phyloP scores from a whole-genome alignment of 2,888 invertebrate genomes.

The Autographa pulchrina region DNA sequence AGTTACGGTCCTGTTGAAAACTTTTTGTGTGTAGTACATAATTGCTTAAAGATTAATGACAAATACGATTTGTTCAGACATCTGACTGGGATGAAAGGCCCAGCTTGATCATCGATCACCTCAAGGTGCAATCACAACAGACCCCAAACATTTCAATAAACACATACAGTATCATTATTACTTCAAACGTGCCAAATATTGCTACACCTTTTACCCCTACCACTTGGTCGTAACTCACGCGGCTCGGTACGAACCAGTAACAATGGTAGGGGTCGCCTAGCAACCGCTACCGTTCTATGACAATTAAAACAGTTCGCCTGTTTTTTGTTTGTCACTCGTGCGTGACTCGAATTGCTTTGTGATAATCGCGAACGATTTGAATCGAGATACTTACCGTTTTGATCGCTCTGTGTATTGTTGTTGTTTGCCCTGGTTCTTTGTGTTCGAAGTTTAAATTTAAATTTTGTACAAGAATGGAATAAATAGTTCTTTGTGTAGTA shows the following conservation, averaged over 20 bases:
- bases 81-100: conserved; percentile 28
- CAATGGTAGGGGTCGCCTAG: conserved; percentile 51
- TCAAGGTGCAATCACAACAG: conserved; percentile 49
- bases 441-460: conserved; percentile 1
- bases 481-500: conserved; percentile 34
- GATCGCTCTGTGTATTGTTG: conserved; percentile 42
- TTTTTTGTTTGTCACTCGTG: conserved; percentile 60
- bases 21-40: not conserved
- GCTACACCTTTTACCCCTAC: conserved; percentile 48
- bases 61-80: conserved; percentile 6
- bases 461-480: conserved; percentile 9
- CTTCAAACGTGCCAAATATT: conserved; percentile 26
- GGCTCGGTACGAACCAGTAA: conserved; percentile 13
- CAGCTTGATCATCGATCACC: conserved; percentile 30
- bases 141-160: conserved; percentile 13
- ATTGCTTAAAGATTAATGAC: conserved; percentile 8
- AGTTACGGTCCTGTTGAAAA: not conserved
- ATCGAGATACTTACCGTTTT: conserved; percentile 59
- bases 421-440: conserved; percentile 35
- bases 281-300: conserved; percentile 58
- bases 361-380: conserved; percentile 55
- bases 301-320: conserved; percentile 60
- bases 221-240: conserved; percentile 24
- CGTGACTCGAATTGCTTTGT: conserved; percentile 59
- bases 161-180: conserved; percentile 28